phyloP scores from a whole-genome alignment of 2,888 invertebrate genomes.

The Microctonus brassicae region DNA sequence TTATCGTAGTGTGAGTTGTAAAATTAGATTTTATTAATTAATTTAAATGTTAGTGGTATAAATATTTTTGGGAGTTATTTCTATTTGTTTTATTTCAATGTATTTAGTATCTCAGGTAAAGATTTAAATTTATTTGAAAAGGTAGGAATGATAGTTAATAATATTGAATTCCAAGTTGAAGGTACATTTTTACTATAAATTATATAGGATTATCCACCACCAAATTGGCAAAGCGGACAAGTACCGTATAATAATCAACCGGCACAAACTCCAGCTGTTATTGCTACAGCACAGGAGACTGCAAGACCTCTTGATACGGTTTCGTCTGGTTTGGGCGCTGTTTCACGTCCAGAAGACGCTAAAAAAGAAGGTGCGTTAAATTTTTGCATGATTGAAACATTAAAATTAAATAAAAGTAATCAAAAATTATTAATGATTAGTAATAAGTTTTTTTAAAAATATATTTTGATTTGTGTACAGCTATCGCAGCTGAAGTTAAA shows the following conservation, averaged over 20 bases:
- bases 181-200: too few relatives aligned
- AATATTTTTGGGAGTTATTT: not conserved
- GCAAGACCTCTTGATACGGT: slow-evolving; percentile 55
- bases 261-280: slow-evolving; percentile 58
- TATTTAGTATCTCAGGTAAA: slow-evolving; percentile 50
- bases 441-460: slow-evolving; percentile 12
- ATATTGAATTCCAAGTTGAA: too few relatives aligned
- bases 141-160: slow-evolving; percentile 58
- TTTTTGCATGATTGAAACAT: not conserved
- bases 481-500: slow-evolving; percentile 85
- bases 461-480: slow-evolving; percentile 67
- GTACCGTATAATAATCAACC: slow-evolving; percentile 65
- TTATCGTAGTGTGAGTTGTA: slow-evolving; percentile 65
- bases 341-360: slow-evolving; percentile 64
- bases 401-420: not conserved
- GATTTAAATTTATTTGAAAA: slow-evolving; percentile 52
- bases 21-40: not conserved
- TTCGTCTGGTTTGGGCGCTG: slow-evolving; percentile 50
- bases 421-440: slow-evolving; percentile 31
- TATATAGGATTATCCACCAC: slow-evolving; percentile 65
- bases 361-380: slow-evolving; percentile 65
- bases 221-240: slow-evolving; percentile 65
- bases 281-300: slow-evolving; percentile 53
- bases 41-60: too few relatives aligned
- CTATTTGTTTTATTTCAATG: not conserved